Evolutionary conservation across 37 sponge, comb jelly and placozoan genomes (phyloP), one percentile per base, ranked within the genome.

Genomic region (Spongilla lacustris): DNA sequence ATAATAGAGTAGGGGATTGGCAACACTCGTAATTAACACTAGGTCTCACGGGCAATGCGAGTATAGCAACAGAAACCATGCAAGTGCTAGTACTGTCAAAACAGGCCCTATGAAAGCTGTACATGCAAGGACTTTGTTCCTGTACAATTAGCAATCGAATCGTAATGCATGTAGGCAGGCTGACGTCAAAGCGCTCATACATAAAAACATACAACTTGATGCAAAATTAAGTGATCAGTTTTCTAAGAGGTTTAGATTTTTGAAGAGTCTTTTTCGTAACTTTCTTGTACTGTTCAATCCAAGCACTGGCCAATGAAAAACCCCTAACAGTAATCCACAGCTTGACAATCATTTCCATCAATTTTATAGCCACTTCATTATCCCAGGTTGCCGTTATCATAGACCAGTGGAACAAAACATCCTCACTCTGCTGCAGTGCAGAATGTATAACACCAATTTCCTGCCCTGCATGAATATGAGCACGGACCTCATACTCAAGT

Each of bases 221-320:
- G 21, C 19, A 17, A 17, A 58, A 58, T 58, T 58, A 19, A 58
- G 21, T 17, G 58, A 58, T 14, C 58, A 13, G 58, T 58, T 58
- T 58, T 14, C 58, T 10, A 58, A 58, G 58, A 58, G 58, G 58
- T 58, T 58, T 58, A 17, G 58, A 10, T 58, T 58, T 58, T 58
- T 58, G 58, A 19, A 58, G 58, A 17, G 58, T 58, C 58, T 17
- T 58, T 14, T 58, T 58, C 19, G 58, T 58, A 58, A 17, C 58
- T 77, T 48, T 26, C 27, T 77, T 77, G 25, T 76, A 76, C 23
- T 37, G 36, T 76, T 76, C 77, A 1, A 77, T 23, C n/a, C 27
- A 77, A 8, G 38, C 36, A 41, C 41, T 77, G 24, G 49, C 78
- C 36, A 77, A 77, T 38, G 78, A 77, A 46, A 77, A 77, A 23